Evolutionary conservation across 2,113 vertebrate genomes (phyloP).

Genomic region (Ondatra zibethicus): DNA sequence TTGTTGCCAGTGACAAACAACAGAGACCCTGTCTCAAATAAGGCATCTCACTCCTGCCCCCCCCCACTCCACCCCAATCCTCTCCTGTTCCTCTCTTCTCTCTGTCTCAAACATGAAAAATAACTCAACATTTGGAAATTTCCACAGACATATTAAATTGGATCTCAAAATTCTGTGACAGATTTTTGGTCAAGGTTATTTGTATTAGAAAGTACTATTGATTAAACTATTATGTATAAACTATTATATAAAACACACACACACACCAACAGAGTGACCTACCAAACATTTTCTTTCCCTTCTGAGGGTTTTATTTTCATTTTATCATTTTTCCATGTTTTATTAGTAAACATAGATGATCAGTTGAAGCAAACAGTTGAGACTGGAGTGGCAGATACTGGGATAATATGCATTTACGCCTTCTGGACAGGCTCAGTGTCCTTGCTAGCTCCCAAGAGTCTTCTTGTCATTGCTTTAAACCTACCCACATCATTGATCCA

Average conservation of each 20-base stretch:
- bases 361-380: not conserved
- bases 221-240: not conserved
- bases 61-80: not conserved
- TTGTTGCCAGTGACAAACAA: not conserved
- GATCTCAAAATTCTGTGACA: not conserved
- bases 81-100: not conserved
- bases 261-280: not conserved
- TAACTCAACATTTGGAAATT: not conserved
- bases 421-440: not conserved
- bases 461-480: not conserved
- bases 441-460: not conserved
- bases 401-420: not conserved
- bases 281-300: not conserved
- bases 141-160: not conserved
- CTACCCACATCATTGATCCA: not conserved
- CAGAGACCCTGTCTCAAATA: not conserved
- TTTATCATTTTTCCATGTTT: not conserved
- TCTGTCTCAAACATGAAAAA: not conserved
- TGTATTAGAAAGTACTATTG: not conserved
- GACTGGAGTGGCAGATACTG: not conserved
- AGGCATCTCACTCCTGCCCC: not conserved
- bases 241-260: not conserved
- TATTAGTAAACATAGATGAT: not conserved
- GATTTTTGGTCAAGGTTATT: not conserved
- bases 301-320: not conserved